Evolutionary conservation across 1,140 invertebrate species (phyloP), one percentile per base, ranked within the genome.

Genomic region (Aleiodes sp.): DNA sequence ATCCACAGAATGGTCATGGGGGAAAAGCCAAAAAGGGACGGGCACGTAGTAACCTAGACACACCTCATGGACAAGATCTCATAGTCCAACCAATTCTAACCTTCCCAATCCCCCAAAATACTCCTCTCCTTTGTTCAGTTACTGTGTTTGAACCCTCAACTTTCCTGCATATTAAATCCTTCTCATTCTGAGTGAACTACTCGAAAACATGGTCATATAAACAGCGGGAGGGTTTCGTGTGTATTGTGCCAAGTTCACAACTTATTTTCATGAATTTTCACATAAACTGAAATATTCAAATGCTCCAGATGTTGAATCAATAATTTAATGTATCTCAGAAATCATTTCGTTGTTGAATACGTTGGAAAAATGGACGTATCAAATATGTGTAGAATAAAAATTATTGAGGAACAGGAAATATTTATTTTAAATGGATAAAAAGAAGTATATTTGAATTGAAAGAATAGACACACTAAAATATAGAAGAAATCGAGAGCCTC

Each of bases 31-130:
- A 75, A 71, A n/a, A n/a, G 72, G 73, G 75, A 71, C 77, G 73
- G 72, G 78, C 78, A 80, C 78, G 78, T 79, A 80, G 78, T 77
- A 78, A 79, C 76, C 78, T 75, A 78, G 73, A 79, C 76, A 73
- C 75, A 61, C 43, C 52, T 61, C 65, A 61, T 65, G 52, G 62
- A 33, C 59, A 65, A 62, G 68, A 72, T 72, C 65, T 71, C 70
- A 71, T 68, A 68, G 65, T 66, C 63, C 66, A 68, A 31, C 61
- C 60, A 62, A n/a, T n/a, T n/a, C 69, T 65, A 60, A 43, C 65
- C 37, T 73, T 76, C 71, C 66, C 79, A 76, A 77, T 80, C 75
- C 76, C 78, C n/a, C n/a, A n/a, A 78, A 73, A 72, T 74, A 68
- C 76, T 52, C 76, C 73, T n/a, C n/a, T 46, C 41, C 41, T 64